Percentiles rank a stretch among this genome's conserved stretches.
These are phyloP conservation scores for Bombus picipes DNA, from an alignment of 1,140 invertebrate species.

Conservation along the genomic window DNA sequence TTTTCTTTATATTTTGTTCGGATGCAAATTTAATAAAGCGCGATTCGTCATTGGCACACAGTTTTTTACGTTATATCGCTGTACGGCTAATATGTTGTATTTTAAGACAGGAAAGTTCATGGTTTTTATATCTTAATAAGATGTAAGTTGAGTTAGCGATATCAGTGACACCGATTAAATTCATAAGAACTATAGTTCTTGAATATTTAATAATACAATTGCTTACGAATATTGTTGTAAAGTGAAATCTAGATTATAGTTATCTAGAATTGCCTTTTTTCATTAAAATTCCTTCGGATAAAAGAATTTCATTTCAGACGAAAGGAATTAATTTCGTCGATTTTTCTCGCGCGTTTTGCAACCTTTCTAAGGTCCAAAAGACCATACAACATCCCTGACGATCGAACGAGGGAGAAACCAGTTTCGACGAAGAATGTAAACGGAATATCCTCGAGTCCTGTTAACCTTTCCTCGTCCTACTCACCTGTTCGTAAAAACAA, in stretches of 20 bases:
- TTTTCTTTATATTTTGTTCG: not conserved
- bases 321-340: conserved; percentile 14
- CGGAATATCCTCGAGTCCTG: conserved; percentile 76
- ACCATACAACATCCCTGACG: conserved; percentile 36
- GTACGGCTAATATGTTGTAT: too few relatives aligned
- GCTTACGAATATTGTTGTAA: not conserved
- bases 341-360: conserved; percentile 49
- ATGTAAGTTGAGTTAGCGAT: too few relatives aligned
- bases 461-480: conserved; percentile 76
- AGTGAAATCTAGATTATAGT: not conserved
- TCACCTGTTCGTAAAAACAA: conserved; percentile 59
- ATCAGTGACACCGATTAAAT: too few relatives aligned
- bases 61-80: too few relatives aligned
- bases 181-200: too few relatives aligned
- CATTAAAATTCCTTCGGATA: not conserved
- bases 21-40: not conserved
- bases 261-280: too few relatives aligned
- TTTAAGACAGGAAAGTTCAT: too few relatives aligned
- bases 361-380: conserved; percentile 39
- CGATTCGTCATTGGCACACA: too few relatives aligned
- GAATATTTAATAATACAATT: too few relatives aligned
- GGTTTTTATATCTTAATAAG: too few relatives aligned
- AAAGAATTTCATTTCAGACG: not conserved
- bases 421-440: conserved; percentile 77
- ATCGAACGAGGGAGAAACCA: conserved; percentile 72